A percentile compares a stretch with the other conserved stretches of the same genome.
Evolutionary conservation across 2,113 vertebrate genomes (phyloP).

Genomic region (Daboia siamensis): DNA sequence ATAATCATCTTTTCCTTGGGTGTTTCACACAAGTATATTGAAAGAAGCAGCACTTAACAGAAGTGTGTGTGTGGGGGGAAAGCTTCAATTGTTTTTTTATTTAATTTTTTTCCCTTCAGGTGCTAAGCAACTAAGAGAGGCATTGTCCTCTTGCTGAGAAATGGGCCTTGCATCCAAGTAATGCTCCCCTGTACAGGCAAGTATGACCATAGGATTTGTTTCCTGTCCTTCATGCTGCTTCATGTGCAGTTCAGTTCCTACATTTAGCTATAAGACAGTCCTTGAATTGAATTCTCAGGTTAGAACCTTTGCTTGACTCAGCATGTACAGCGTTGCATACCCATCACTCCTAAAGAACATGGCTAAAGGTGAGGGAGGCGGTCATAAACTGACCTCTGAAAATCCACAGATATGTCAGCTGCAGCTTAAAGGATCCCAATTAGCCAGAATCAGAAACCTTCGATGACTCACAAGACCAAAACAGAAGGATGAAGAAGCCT

Average conservation of each 20-base stretch:
- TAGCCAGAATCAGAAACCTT: background rate
- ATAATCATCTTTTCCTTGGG: background rate
- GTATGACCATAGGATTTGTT: background rate
- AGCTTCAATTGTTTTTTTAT: background rate
- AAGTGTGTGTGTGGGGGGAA: accelerated
- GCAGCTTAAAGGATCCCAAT: background rate
- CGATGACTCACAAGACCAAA: background rate
- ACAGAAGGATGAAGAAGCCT: background rate
- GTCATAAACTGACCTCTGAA: background rate
- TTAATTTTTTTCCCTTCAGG: background rate
- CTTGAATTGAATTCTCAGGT: background rate
- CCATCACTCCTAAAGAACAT: background rate
- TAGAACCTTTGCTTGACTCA: background rate
- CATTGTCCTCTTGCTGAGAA: background rate
- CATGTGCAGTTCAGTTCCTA: background rate
- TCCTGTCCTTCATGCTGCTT: background rate
- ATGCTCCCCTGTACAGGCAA: background rate
- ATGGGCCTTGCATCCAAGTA: background rate
- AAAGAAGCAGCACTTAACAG: background rate
- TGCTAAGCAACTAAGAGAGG: background rate
- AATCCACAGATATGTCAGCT: background rate
- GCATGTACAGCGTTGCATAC: background rate
- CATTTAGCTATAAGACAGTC: background rate
- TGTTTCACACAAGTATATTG: background rate
- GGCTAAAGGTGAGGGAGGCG: background rate